Base-by-base conservation (phyloP, 92 coral and sea anemone genomes). In the Porites evermanni region DNA sequence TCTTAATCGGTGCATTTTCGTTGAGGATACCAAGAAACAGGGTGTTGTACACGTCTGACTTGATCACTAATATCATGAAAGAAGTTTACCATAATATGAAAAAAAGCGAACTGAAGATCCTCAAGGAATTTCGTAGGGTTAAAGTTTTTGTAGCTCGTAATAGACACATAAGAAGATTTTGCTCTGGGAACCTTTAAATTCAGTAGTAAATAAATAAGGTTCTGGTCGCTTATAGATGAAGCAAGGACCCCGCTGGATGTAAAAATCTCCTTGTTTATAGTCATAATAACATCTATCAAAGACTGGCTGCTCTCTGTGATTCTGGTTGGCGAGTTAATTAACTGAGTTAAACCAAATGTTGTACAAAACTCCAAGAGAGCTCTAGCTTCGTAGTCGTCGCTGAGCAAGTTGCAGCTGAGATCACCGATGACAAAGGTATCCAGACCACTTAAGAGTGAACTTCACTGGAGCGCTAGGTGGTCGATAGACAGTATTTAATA, bases 401-500 rank as follows among this genome's bases (percentile, higher is more conserved):
- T 17, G 11, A 44, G 19, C 53, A 12, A 13, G 14, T 16, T 5
- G 47, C 64, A 71, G 50, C 10, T 71, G 50, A 53, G 65, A 69
- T 50, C 72, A 70, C 10, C 71, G 77, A 71, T 82, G 79, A 19
- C 86, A 71, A 82, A 67, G 29, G 53, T 32, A 67, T 82, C 79
- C 79, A 75, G 66, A 75, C 79, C 79, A 12, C 64, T 14, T 52
- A 75, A 59, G 21, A 75, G 64, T 21, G 54, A 83, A 83, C n/a
- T 81, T 32, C 63, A 65, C 58, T 4, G 81, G 74, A 7, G 66
- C 23, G 11, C 50, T 18, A n/a, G 81, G 86, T 9, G 89, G 89
- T 78, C 91, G 78, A 67, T 87, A 83, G 68, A 66, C 91, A n/a
- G 86, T 73, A 65, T 88, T 78, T 38, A 88, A 64, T 77, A 91